These are phyloP conservation scores for Myotis findleyi DNA, from an alignment of 2,797 vertebrate genomes.

Conservation along the genomic window DNA sequence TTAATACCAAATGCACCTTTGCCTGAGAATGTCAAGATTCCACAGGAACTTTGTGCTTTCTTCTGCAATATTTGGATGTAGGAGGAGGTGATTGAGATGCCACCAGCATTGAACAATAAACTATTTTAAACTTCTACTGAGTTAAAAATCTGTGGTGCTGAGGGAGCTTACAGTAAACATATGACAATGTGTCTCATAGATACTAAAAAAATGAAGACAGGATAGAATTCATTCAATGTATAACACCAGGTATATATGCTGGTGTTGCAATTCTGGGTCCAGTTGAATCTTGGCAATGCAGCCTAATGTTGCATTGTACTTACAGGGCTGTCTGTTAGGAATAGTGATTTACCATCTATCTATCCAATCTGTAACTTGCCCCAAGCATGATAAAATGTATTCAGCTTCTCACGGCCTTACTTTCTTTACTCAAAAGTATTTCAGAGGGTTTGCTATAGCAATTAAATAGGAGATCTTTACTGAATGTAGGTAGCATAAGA, in stretches of 20 bases:
- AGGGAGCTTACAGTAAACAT: not conserved
- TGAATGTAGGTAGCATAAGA: not conserved
- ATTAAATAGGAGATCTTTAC: not conserved
- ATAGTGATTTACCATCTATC: not conserved
- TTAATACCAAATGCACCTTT: not conserved
- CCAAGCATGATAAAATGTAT: not conserved
- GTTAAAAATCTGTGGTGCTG: not conserved
- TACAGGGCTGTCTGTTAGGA: not conserved
- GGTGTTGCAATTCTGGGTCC: not conserved
- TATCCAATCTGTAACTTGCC: not conserved
- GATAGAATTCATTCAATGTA: not conserved
- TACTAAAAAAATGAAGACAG: not conserved
- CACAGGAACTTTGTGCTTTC: not conserved
- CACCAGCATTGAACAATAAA: not conserved
- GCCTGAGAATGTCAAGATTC: slow-evolving; percentile 15
- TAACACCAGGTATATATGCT: not conserved
- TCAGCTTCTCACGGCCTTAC: not conserved
- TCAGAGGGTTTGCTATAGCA: not conserved
- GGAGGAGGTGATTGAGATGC: not conserved
- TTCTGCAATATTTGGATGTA: not conserved
- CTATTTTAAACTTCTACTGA: slow-evolving; percentile 22
- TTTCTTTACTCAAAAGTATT: not conserved
- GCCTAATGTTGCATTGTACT: not conserved
- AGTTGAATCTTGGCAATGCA: not conserved
- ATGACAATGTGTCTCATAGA: not conserved